phyloP scores from a whole-genome alignment of 2,888 invertebrate genomes.

The Ormyrus rosae region DNA sequence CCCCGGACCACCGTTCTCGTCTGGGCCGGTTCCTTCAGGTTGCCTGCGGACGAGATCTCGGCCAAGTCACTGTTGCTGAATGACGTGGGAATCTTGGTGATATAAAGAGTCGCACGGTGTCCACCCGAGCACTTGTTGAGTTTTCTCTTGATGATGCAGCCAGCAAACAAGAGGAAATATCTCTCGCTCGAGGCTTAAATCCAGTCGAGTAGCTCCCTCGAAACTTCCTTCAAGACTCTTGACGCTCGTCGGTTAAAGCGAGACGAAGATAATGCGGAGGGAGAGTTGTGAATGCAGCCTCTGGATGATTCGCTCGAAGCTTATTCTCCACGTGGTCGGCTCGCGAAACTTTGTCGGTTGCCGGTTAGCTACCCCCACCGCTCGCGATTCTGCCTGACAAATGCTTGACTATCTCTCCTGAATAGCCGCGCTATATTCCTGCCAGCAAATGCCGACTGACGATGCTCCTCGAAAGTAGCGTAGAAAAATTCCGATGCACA shows the following conservation, averaged over 20 bases:
- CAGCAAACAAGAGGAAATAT: not conserved
- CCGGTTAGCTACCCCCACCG: not conserved
- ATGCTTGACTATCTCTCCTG: not conserved
- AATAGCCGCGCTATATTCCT: not conserved
- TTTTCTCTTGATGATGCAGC: not conserved
- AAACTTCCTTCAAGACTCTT: constrained; percentile 48
- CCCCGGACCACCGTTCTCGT: constrained; percentile 61
- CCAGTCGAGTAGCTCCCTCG: constrained; percentile 29
- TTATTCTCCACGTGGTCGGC: constrained; percentile 62
- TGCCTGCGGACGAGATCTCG: constrained; percentile 71
- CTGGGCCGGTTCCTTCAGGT: constrained; percentile 63
- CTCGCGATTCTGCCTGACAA: not conserved
- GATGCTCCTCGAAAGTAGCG: too few relatives aligned
- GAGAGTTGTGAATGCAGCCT: not conserved
- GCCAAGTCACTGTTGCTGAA: constrained; percentile 44
- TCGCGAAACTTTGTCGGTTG: constrained; percentile 4
- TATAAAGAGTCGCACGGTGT: not conserved
- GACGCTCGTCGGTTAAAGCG: not conserved
- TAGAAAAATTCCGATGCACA: too few relatives aligned
- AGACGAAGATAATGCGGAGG: not conserved
- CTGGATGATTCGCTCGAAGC: constrained; percentile 9
- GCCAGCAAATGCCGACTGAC: not conserved
- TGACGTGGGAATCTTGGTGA: constrained; percentile 21
- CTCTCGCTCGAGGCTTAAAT: constrained; percentile 18
- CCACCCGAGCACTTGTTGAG: constrained; percentile 28